Evolutionary conservation across 2,113 vertebrate species (phyloP), one percentile per base, ranked within the genome.

Genomic region (Gallinago undulata): DNA sequence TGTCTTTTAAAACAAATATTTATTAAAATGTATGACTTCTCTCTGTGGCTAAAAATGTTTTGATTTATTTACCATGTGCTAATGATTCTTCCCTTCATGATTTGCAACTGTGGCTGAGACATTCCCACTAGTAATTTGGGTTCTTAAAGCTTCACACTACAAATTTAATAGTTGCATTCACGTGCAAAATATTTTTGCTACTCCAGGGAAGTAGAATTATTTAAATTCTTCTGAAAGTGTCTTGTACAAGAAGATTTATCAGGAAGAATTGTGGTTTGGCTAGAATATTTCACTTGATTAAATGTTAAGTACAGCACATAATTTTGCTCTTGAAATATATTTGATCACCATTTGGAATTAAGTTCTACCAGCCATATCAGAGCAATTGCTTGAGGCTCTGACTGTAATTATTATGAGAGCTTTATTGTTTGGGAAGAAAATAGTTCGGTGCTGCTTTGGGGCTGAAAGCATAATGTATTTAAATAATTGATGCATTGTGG

Each of bases 401-500:
- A 59, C n/a, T 83, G 9, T 90, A 79, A 84, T 90, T 89, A 60
- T 87, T 88, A 63, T 8, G 64, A 84, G 67, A 87, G 39, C 64
- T 76, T 82, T 95, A 78, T 84, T 90, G 43, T 92, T 68, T 68
- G 41, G n/a, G 39, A 82, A 85, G 62, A 89, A 92, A 78, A 80
- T 35, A 96, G n/a, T 75, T 86, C 75, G 62, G 21, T 64, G 14
- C 24, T 93, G 55, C 77, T 93, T 86, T 90, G 55, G 27, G 33
- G 10, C 59, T 93, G 62, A 93, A 88, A 94, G 64, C 66, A 30
- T 93, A 48, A 75, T 93, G 35, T 72, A 37, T 84, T 68, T 95
- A 92, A 96, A 94, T 97, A 96, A 97, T 92, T 84, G 51, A 92
- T 96, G 84, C 35, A 75, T 6, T 83, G 55, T 91, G 75, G 59